Conservation (phyloP, 2,888 invertebrate genomes). For the Criorhina ranunculi region DNA sequence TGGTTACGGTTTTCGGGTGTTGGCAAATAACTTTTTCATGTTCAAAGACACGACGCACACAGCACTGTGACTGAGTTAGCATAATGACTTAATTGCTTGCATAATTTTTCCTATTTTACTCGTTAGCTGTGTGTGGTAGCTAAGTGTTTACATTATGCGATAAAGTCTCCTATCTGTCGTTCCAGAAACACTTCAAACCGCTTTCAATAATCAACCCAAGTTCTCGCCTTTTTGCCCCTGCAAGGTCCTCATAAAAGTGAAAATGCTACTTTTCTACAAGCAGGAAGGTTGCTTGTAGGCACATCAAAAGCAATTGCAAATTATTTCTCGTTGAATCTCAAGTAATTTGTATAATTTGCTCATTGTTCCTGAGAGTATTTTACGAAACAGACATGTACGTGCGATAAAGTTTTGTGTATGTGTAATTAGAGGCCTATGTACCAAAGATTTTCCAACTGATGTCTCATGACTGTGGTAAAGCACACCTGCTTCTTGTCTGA, state of each 20-base stretch:
- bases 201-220: conserved; percentile 75
- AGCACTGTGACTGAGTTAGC: conserved; percentile 53
- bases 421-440: conserved; percentile 72
- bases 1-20: conserved; percentile 36
- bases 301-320: conserved; percentile 77
- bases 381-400: conserved; percentile 74
- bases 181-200: conserved; percentile 70
- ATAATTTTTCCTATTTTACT: conserved; percentile 72
- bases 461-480: conserved; percentile 71
- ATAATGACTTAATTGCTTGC: conserved; percentile 77
- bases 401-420: conserved; percentile 74
- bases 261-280: conserved; percentile 67
- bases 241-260: conserved; percentile 69
- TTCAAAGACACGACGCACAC: conserved; percentile 39
- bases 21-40: conserved; percentile 58
- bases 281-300: conserved; percentile 68
- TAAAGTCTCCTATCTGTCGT: conserved; percentile 73
- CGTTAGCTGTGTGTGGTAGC: conserved; percentile 64
- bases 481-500: conserved; percentile 71
- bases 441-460: conserved; percentile 69
- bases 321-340: conserved; percentile 75
- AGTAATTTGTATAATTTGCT: conserved; percentile 77
- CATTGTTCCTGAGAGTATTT: conserved; percentile 76
- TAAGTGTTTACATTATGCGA: conserved; percentile 73
- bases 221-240: conserved; percentile 67